Evolutionary conservation across 1,140 invertebrate genomes (phyloP).

Genomic region (Samia ricini): DNA sequence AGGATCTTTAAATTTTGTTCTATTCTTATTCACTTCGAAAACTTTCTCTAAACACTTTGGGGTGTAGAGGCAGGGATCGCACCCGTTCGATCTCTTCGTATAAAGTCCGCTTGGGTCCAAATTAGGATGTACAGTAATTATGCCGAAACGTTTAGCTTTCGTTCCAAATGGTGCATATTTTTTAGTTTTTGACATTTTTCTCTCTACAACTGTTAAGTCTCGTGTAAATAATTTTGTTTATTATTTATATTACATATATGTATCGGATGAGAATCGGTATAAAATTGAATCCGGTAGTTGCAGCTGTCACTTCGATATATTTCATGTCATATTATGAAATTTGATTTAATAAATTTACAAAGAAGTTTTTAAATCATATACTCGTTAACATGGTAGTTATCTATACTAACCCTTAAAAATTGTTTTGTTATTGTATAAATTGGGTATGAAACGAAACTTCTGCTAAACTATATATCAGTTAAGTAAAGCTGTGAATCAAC

Average conservation of each 20-base stretch:
- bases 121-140: constrained; percentile 53
- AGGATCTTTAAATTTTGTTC: constrained; percentile 39
- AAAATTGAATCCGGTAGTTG: too few species aligned
- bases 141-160: constrained; percentile 44
- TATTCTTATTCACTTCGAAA: constrained; percentile 41
- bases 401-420: too few species aligned
- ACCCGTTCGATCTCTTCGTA: constrained; percentile 38
- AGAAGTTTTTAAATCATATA: too few species aligned
- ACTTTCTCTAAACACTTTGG: constrained; percentile 43
- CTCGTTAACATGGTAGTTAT: too few species aligned
- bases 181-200: constrained; percentile 20
- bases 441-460: too few species aligned
- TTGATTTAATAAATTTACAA: too few species aligned
- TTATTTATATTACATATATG: not conserved
- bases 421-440: too few species aligned
- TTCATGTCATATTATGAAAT: too few species aligned
- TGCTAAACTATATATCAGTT: too few species aligned
- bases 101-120: constrained; percentile 57
- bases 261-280: too few species aligned
- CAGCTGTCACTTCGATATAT: too few species aligned
- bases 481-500: too few species aligned
- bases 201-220: not conserved
- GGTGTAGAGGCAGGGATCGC: constrained; percentile 55
- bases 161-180: constrained; percentile 34
- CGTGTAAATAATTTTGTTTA: not conserved